Evolutionary conservation across 2,797 vertebrate genomes (phyloP).

Genomic region (Balearica regulorum): DNA sequence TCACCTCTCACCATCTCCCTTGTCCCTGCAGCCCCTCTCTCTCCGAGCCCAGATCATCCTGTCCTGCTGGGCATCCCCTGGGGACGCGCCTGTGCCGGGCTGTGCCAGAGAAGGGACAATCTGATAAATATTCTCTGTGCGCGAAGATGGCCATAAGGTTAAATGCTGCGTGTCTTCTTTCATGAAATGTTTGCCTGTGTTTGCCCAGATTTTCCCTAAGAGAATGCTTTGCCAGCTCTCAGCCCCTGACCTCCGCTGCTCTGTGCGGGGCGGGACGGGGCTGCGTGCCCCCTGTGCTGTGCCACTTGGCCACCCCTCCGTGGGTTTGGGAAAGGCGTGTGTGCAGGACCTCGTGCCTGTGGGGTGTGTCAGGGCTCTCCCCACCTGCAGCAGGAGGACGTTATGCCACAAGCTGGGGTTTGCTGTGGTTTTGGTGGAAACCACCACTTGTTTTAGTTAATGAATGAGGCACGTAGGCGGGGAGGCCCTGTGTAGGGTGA

Average conservation of each 20-base stretch:
- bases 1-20: not conserved
- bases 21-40: not conserved
- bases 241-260: not conserved
- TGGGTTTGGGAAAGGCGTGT: fast-evolving
- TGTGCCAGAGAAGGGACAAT: not conserved
- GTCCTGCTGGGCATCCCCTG: not conserved
- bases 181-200: not conserved
- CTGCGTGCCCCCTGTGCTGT: fast-evolving
- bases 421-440: not conserved
- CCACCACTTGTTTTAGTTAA: not conserved
- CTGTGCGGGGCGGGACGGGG: too few relatives aligned
- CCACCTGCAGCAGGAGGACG: not conserved
- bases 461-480: fast-evolving
- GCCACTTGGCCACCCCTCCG: not conserved
- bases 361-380: not conserved
- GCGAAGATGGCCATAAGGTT: not conserved
- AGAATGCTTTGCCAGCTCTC: not conserved
- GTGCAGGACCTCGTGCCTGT: fast-evolving
- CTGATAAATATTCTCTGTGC: not conserved
- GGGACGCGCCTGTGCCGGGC: fast-evolving
- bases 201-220: not conserved
- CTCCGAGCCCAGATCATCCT: fast-evolving
- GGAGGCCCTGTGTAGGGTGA: not conserved
- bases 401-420: not conserved
- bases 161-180: not conserved